Percentiles rank a stretch among this genome's conserved stretches.
phyloP scores from a whole-genome alignment of 1,140 invertebrate species.

The Idris sp. region DNA sequence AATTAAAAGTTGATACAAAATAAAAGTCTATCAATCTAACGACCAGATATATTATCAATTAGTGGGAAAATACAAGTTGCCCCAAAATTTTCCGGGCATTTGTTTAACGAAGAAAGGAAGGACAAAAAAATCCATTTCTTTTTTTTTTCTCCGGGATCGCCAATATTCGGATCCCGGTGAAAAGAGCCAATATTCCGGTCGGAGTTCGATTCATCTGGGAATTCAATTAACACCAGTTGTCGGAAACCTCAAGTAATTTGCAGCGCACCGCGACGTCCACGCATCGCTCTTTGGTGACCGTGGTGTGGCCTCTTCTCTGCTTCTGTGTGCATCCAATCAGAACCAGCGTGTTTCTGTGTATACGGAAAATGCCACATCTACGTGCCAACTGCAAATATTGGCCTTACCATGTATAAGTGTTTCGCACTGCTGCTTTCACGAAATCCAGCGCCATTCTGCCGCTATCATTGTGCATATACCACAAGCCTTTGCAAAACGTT shows the following conservation, averaged over 20 bases:
- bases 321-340: constrained; percentile 43
- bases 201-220: constrained; percentile 75
- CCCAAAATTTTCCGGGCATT: too few species aligned
- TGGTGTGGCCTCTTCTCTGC: constrained; percentile 34
- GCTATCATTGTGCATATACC: constrained; percentile 7
- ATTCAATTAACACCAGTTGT: constrained; percentile 76
- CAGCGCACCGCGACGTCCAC: constrained; percentile 59
- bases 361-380: constrained; percentile 52
- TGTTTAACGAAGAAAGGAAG: constrained; percentile 11
- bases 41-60: too few species aligned
- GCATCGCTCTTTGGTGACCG: constrained; percentile 53
- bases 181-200: constrained; percentile 74
- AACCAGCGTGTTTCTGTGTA: constrained; percentile 35
- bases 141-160: constrained; percentile 15
- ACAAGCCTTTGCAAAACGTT: neutral
- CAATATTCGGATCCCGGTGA: constrained; percentile 49
- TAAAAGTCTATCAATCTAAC: too few species aligned
- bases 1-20: too few species aligned
- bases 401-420: constrained; percentile 25
- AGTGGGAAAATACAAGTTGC: too few species aligned
- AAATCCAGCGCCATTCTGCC: neutral
- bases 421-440: constrained; percentile 20
- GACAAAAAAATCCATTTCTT: constrained; percentile 11
- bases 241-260: constrained; percentile 77
- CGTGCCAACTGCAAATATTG: constrained; percentile 45